Base-by-base conservation (phyloP, 2,797 vertebrate genomes). In the Enteromius fasciolatus region DNA sequence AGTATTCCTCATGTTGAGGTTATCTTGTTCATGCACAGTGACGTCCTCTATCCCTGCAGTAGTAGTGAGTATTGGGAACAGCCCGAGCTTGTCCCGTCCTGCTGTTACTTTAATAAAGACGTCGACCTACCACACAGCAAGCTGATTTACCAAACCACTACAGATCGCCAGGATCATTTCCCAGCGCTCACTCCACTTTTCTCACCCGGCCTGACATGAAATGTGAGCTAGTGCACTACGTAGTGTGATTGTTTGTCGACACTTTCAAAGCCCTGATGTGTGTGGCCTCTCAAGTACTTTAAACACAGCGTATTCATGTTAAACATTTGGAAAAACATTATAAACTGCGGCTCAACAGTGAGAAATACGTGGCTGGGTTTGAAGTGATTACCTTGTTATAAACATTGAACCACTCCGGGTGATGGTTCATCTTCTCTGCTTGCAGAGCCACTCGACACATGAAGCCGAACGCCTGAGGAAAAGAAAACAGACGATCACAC, bases 351-450 rank as follows among this genome's bases (percentile, higher is more conserved):
- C 77, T 61, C 31, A 15, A n/a, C 11, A 33, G 39, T 76, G 44
- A 82, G 66, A 64, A 63, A 76, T 46, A 52, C 1, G 64, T 3
- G 31, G 46, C 46, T 18, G 28, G 28, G 61, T 64, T 64, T 64
- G 61, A 64, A 64, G 85, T 82, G 2, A 0, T 95, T 95, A 99
- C 97, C 97, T 99, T 99, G 91, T 96, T 98, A 93, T 98, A 99
- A 87, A 97, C 95, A 76, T 99, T 99, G 92, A 97, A 98, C 98
- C 98, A 99, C 87, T 99, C 98, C 0, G 98, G 98, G 90, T 99
- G 98, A 89, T 99, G 98, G 94, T 98, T 96, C 96, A 99, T 97
- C 96, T 97, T 99, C 95, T 99, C 98, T 11, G 98, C 96, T 90
- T 97, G 96, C 20, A 98, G 92, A 88, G 98, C 97, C 84, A 99